These are phyloP conservation scores for Lepidochrysops patricia DNA, from an alignment of 2,888 invertebrate genomes.

Conservation along the genomic window DNA sequence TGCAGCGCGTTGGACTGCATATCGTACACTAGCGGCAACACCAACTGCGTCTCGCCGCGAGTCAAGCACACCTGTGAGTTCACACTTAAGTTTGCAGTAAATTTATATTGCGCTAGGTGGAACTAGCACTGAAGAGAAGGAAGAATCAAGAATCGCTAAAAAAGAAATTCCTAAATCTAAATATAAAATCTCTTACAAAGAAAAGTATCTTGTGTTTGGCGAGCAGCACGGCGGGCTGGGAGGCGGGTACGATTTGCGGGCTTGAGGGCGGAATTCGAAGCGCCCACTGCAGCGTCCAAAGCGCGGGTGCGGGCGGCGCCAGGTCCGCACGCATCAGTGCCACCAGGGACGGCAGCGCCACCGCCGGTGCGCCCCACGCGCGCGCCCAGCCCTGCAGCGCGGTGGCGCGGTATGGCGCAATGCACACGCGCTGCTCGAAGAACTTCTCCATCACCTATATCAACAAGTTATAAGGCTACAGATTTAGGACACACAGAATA, in stretches of 20 bases:
- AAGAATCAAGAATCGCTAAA: too few relatives aligned
- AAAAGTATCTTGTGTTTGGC: constrained; percentile 92
- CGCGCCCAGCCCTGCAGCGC: constrained; percentile 90
- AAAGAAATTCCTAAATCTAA: not conserved
- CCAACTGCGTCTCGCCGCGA: constrained; percentile 74
- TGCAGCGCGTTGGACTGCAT: constrained; percentile 89
- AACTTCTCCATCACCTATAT: constrained; percentile 90
- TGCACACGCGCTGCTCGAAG: constrained; percentile 91
- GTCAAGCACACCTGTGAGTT: constrained; percentile 55
- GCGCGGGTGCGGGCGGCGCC: constrained; percentile 70
- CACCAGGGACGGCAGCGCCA: constrained; percentile 93
- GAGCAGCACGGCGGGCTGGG: constrained; percentile 89
- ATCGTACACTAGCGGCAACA: constrained; percentile 93
- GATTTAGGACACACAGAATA: not conserved
- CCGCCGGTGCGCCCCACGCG: constrained; percentile 87
- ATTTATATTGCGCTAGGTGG: not conserved
- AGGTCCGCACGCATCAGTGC: constrained; percentile 84
- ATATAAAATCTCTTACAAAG: constrained; percentile 78
- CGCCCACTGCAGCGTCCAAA: constrained; percentile 95
- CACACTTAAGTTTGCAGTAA: not conserved
- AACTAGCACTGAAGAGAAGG: too few relatives aligned
- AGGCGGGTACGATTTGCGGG: constrained; percentile 91
- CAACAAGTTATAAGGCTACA: not conserved
- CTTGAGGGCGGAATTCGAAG: constrained; percentile 93
- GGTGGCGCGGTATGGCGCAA: constrained; percentile 93